These are phyloP conservation scores for Neolamprologus sp. DNA, from an alignment of 2,113 vertebrate species.

Conservation along the genomic window DNA sequence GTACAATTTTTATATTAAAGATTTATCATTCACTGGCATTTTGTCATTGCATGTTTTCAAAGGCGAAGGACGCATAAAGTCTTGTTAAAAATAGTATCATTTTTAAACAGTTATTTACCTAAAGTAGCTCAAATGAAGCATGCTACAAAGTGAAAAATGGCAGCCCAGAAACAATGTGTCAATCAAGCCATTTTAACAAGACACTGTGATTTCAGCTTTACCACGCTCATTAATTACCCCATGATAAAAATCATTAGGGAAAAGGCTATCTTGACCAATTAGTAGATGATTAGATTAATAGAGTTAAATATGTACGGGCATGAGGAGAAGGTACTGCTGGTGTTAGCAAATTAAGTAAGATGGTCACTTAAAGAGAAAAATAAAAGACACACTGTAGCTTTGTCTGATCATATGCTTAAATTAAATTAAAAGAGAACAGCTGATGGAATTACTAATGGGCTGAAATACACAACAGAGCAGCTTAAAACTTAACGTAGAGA, in stretches of 20 bases:
- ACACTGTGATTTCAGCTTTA: constrained; percentile 43
- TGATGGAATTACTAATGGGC: not conserved
- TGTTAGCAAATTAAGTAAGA: constrained; percentile 50
- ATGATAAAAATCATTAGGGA: constrained; percentile 64
- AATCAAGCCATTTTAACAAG: constrained; percentile 47
- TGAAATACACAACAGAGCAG: not conserved
- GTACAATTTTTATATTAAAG: constrained; percentile 99
- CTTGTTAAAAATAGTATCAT: not conserved
- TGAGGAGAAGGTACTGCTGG: constrained; percentile 41
- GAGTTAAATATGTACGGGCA: constrained; percentile 58
- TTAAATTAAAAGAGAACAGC: constrained; percentile 33
- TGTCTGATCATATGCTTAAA: constrained; percentile 5
- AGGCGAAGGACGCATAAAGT: not conserved
- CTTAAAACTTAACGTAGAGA: not conserved
- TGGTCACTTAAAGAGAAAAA: constrained; percentile 18
- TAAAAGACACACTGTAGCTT: not conserved
- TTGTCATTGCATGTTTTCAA: constrained; percentile 29
- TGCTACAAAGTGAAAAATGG: not conserved
- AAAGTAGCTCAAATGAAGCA: not conserved
- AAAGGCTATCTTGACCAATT: constrained; percentile 73
- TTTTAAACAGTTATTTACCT: not conserved
- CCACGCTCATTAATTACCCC: constrained; percentile 57
- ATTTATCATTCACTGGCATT: constrained; percentile 93
- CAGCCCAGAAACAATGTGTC: constrained; percentile 11
- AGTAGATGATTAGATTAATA: constrained; percentile 68